Percentiles rank a stretch among this genome's conserved stretches.
phyloP scores from a whole-genome alignment of 2,888 invertebrate genomes.

The Parnassius apollo region DNA sequence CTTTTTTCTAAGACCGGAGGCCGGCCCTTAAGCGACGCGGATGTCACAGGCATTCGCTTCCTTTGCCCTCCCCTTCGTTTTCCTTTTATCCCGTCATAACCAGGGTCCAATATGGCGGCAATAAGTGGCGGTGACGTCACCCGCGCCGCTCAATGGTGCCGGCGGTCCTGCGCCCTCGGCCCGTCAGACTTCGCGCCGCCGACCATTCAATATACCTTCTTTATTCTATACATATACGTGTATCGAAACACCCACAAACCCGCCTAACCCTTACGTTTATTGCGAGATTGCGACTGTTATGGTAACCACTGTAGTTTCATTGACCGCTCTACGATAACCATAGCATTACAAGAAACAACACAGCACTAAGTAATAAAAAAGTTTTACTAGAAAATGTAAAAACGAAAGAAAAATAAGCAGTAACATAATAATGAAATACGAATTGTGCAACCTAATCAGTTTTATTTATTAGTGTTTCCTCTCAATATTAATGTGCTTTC shows the following conservation, averaged over 20 bases:
- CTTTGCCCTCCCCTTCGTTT: no score
- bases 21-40: no score
- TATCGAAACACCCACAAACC: constrained; percentile 8
- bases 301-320: constrained; percentile 1
- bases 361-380: no score
- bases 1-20: no score
- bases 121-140: constrained; percentile 57
- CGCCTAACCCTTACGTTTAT: constrained; percentile 1
- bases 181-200: constrained; percentile 49
- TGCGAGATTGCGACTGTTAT: neutral
- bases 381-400: no score
- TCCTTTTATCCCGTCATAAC: neutral
- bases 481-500: no score
- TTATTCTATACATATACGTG: constrained; percentile 5
- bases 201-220: constrained; percentile 4
- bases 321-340: neutral
- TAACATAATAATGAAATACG: no score
- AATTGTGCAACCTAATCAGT: no score
- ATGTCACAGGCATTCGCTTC: no score
- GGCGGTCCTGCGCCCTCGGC: constrained; percentile 38
- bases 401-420: no score
- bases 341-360: no score
- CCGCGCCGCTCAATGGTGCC: constrained; percentile 35
- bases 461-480: no score
- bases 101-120: constrained; percentile 15